Evolutionary conservation across 2,888 invertebrate genomes (phyloP).

Genomic region (Drosophila paracracens): DNA sequence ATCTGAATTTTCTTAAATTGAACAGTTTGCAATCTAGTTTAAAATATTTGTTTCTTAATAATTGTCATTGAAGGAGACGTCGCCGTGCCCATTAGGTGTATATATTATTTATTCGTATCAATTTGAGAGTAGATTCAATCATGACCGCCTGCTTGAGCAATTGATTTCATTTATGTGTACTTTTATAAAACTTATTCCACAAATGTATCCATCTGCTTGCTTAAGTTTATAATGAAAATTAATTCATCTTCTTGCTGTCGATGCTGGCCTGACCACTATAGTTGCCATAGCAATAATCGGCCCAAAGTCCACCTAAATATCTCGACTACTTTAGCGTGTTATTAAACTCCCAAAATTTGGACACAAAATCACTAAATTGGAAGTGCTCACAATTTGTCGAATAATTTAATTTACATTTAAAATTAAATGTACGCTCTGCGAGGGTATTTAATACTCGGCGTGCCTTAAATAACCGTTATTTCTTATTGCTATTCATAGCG

Average conservation of each 20-base stretch:
- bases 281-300: too few species aligned
- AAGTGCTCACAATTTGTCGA: not conserved
- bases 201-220: too few species aligned
- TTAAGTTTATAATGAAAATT: not conserved
- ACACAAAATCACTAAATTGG: too few species aligned
- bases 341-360: too few species aligned
- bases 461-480: not conserved
- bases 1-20: not conserved
- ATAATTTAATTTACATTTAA: not conserved
- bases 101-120: not conserved
- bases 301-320: not conserved
- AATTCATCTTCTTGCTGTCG: not conserved
- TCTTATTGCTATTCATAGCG: constrained; percentile 34
- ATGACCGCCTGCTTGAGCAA: too few species aligned
- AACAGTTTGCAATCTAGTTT: not conserved
- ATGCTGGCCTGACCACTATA: not conserved
- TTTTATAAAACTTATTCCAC: too few species aligned
- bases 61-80: not conserved
- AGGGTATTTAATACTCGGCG: not conserved
- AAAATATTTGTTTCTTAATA: not conserved
- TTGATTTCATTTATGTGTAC: too few species aligned
- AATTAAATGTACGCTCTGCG: not conserved
- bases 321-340: not conserved
- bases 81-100: not conserved
- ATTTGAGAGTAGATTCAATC: not conserved